Base-by-base conservation (phyloP, 2,797 vertebrate species). In the Propithecus deckenii region DNA sequence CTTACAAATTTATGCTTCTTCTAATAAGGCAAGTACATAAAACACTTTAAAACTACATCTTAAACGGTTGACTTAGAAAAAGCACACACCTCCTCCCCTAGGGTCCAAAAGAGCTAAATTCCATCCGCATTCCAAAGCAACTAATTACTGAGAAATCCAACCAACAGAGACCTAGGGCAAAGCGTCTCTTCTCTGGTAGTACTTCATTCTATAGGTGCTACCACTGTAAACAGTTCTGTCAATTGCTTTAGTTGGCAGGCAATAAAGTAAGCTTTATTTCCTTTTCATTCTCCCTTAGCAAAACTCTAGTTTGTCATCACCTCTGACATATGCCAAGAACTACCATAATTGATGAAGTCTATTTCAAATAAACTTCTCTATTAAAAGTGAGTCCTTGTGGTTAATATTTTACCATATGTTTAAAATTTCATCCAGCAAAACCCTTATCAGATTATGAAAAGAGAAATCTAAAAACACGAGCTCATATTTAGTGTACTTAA, bases 351-450 rank as follows among this genome's bases (percentile, higher is more conserved):
- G 71, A 93, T 23, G 7, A 95, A 92, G 57, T 30, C 17, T 22
- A 57, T 67, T 75, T 94, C 94, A 72, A 46, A 78, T 74, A 71
- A 96, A 81, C 55, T 71, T 79, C 91, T 78, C 72, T 86, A 89
- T 25, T 48, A 61, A 91, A 79, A 79, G 13, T 63, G 46, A 65
- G 30, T 72, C 61, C 72, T 81, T 89, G 41, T 7, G 50, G 43
- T 48, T 91, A 69, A 48, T 5, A 63, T n/a, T 63, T 69, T 86
- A 97, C 41, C 79, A 46, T 63, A 57, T 74, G 84, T 80, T 92
- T 87, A 28, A 86, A 85, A 81, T 72, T 32, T 76, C 74, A 85
- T 7, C 72, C 91, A 87, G 72, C 63, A 41, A 91, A 93, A 93
- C 50, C 43, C 91, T 67, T 85, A 76, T 50, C 79, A 80, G 86